Conservation (phyloP, 2,113 vertebrate genomes). For the Orycteropus afer region DNA sequence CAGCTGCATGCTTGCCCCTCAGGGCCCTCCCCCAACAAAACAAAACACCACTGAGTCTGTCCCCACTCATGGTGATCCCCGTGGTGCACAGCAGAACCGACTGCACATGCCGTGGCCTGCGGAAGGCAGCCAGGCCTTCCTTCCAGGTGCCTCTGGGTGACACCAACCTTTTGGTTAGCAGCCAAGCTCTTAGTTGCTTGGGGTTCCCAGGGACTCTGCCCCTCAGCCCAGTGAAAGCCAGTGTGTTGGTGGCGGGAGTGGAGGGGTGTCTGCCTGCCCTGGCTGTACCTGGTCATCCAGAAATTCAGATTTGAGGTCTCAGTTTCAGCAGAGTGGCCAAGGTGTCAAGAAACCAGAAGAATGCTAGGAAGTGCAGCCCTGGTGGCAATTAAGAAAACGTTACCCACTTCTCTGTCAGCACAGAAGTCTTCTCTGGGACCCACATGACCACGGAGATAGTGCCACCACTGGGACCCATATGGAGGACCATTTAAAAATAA, state of each 20-base stretch:
- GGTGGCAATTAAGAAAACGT: background rate
- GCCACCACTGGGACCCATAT: background rate
- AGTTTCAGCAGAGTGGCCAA: background rate
- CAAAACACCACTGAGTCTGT: background rate
- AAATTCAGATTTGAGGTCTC: background rate
- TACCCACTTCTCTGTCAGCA: background rate
- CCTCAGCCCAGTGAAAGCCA: background rate
- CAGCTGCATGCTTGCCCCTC: background rate
- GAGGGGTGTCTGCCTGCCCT: accelerated
- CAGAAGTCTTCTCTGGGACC: background rate
- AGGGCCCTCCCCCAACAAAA: background rate
- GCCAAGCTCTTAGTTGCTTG: background rate
- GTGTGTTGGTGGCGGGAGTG: background rate
- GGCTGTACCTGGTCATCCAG: background rate
- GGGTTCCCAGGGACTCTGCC: background rate
- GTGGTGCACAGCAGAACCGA: background rate
- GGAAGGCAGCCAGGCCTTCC: background rate
- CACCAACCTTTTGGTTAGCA: background rate
- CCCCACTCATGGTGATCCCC: background rate
- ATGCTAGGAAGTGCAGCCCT: background rate
- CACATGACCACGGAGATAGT: accelerated
- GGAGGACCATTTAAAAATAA: background rate
- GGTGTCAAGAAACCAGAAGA: background rate
- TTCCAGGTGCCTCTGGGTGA: background rate
- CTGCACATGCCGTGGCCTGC: background rate